These are phyloP conservation scores for Eulemur albifrons DNA, from an alignment of 2,797 vertebrate species.

Conservation along the genomic window DNA sequence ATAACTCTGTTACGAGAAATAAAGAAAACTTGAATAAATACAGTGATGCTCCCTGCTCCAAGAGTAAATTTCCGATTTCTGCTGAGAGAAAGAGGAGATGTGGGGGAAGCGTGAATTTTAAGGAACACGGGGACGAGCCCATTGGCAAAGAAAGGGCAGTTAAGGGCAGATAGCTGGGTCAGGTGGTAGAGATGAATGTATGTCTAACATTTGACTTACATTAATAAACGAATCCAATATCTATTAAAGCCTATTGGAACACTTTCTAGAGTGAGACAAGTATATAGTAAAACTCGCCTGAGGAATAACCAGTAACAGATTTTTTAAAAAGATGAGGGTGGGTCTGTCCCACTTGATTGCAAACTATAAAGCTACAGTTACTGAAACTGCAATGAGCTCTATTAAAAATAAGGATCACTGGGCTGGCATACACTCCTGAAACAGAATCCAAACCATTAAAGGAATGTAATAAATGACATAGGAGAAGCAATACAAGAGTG, in stretches of 20 bases:
- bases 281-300: background rate
- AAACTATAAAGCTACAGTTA: background rate
- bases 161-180: background rate
- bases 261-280: background rate
- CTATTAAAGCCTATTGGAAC: background rate
- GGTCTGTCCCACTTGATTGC: background rate
- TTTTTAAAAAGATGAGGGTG: background rate
- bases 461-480: background rate
- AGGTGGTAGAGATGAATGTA: background rate
- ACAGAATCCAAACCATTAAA: background rate
- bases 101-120: no score
- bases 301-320: background rate
- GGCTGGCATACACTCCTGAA: background rate
- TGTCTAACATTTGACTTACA: background rate
- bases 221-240: background rate
- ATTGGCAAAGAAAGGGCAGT: background rate
- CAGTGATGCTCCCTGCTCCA: background rate
- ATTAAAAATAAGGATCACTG: background rate
- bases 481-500: background rate
- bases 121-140: background rate
- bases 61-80: background rate
- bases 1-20: constrained; percentile 11
- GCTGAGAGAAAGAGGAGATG: background rate
- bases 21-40: background rate
- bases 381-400: background rate